Conservation (phyloP, 2,888 invertebrate species). For the Cheilosia scutellata region DNA sequence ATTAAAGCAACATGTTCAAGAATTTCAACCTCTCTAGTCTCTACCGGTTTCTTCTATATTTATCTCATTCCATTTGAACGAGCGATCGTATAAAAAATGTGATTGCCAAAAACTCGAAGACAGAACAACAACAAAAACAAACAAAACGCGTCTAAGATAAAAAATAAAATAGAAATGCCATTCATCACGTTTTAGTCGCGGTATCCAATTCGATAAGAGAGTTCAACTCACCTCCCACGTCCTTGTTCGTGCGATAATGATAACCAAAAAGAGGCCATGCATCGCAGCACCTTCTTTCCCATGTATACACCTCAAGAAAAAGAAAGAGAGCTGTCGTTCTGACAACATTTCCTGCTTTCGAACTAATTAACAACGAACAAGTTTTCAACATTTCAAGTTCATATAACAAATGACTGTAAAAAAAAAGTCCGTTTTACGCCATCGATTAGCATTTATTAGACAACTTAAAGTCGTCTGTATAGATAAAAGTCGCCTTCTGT, state of each 20-base stretch:
- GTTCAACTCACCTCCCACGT: neutral
- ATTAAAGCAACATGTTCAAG: conserved; percentile 19
- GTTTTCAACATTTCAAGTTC: conserved; percentile 49
- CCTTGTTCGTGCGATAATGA: neutral
- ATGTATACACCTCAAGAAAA: neutral
- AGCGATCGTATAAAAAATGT: neutral
- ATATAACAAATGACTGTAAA: conserved; percentile 20
- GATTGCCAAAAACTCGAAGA: conserved; percentile 43
- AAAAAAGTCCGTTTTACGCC: conserved; percentile 13
- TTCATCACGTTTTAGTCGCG: conserved; percentile 46
- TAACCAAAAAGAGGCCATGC: neutral
- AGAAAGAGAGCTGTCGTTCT: neutral
- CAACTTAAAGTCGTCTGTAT: conserved; percentile 7
- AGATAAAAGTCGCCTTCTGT: conserved; percentile 20
- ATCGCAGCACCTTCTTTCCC: neutral
- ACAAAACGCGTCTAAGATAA: neutral
- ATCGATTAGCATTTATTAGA: conserved; percentile 33
- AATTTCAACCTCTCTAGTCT: conserved; percentile 34
- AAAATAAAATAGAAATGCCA: neutral
- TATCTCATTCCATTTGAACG: conserved; percentile 27
- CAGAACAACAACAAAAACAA: conserved; percentile 1
- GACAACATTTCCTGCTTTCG: conserved; percentile 47
- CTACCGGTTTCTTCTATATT: conserved; percentile 57
- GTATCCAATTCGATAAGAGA: conserved; percentile 7
- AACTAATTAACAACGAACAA: conserved; percentile 28